Evolutionary conservation across 2,797 vertebrate genomes (phyloP), one percentile per base, ranked within the genome.

Genomic region (Fundulus diaphanus): DNA sequence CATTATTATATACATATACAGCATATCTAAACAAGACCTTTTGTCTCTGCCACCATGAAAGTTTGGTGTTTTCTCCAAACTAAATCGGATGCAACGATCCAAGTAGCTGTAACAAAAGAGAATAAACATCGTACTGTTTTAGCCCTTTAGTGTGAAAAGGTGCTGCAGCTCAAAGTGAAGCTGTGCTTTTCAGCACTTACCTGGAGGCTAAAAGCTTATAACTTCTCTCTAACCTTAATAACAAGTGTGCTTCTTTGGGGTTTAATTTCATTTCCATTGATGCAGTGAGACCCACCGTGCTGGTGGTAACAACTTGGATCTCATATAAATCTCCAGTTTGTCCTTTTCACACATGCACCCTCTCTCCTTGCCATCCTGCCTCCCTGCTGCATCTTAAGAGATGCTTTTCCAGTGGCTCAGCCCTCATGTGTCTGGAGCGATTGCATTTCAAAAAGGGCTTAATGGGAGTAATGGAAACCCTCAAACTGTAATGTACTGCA

Each of bases 181-280:
- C 73, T 82, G 80, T 72, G 79, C 84, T 72, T 86, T 83, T 83
- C 79, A 77, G 88, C 81, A 89, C 88, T 90, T 85, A 87, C 82
- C 79, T 52, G 15, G 83, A 90, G 90, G 91, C 90, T 92, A 91
- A 92, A 92, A 93, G 92, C 86, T 87, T 83, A 52, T 87, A 88
- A 89, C 81, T 79, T 79, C 88, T 89, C 83, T 70, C 54, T 66
- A 79, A 74, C 82, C 87, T 92, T 92, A 91, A 94, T 90, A 92
- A 92, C 78, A 80, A 90, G 79, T 86, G 88, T 85, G 90, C 92
- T 91, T 90, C 90, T 89, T 85, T 40, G 42, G 82, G 86, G 81
- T 76, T 76, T 92, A 92, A 94, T 92, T 92, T 85, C 76, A 92
- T 94, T 94, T 92, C 81, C 91, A 93, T 92, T 85, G 93, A 94